Base-by-base conservation (phyloP, 1,140 invertebrate genomes). In the Drosophila willistoni region DNA sequence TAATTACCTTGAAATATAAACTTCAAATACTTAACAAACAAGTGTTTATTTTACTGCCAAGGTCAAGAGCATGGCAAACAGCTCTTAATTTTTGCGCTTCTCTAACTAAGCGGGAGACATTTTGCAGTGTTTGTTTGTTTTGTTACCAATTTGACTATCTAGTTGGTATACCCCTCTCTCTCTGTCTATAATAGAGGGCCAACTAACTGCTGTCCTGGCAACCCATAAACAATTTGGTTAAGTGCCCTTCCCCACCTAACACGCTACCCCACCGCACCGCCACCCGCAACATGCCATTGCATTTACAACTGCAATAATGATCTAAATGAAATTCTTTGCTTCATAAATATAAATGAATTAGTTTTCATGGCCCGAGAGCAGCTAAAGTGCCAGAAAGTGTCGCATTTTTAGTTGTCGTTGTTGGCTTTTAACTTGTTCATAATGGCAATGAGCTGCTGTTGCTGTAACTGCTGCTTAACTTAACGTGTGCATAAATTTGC, bases 281-380 rank as follows among this genome's bases (percentile, higher is more conserved):
- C 42, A 64, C 70, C 60, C 25, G 65, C n/a, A 42, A 51, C 68
- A 10, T 59, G 7, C 14, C 56, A 59, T 59, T 59, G 56, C 56
- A 59, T 59, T 59, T 59, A 59, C 34, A 59, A 59, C 56, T 59
- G 56, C 56, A 59, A 59, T 59, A 64, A 73, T 64, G 73, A 79
- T 79, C 84, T 57, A 71, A 72, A 89, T 80, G 68, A 80, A 83
- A 77, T 74, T 71, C 68, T 47, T 33, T 39, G 64, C 36, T 70
- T 89, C 80, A 73, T 87, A 83, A 78, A 89, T 87, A 80, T 89
- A 89, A 89, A 87, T 89, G 84, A 89, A 87, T 87, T 89, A 79
- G 77, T 74, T 89, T 83, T 83, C 80, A 89, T 86, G 84, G 56
- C 80, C 70, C 59, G 25, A 33, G 55, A 51, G 44, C 10, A 22